These are phyloP conservation scores for Anagrus nilaparvatae DNA, from an alignment of 1,140 invertebrate genomes.

Conservation along the genomic window DNA sequence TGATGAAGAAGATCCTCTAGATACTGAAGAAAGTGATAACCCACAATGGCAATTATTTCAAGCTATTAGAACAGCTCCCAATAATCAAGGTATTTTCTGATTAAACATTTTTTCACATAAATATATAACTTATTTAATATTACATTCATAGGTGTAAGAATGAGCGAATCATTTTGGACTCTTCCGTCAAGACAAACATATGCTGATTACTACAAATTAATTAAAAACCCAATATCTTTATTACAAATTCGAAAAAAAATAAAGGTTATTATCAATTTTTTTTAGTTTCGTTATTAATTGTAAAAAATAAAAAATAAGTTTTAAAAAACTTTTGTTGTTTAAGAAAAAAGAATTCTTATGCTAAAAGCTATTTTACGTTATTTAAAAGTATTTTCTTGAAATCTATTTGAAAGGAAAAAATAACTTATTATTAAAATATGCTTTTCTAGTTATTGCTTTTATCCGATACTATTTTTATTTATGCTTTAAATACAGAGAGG, in stretches of 20 bases:
- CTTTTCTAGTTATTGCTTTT: too few species aligned
- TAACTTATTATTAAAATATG: constrained; percentile 1
- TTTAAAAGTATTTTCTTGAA: constrained; percentile 6
- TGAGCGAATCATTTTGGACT: constrained; percentile 87
- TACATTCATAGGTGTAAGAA: constrained; percentile 44
- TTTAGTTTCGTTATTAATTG: constrained; percentile 3
- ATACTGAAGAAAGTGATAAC: constrained; percentile 55
- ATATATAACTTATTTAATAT: neutral
- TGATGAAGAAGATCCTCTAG: constrained; percentile 52
- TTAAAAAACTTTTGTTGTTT: constrained; percentile 8
- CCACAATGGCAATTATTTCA: constrained; percentile 74
- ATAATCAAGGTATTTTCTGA: constrained; percentile 48
- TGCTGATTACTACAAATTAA: constrained; percentile 97
- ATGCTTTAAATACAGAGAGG: constrained; percentile 48
- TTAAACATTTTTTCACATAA: too few species aligned
- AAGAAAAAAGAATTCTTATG: too few species aligned
- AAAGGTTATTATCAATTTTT: constrained; percentile 44
- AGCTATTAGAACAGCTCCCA: constrained; percentile 60
- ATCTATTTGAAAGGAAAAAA: neutral
- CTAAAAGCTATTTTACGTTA: neutral
- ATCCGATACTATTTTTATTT: constrained; percentile 4
- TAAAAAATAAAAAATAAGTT: constrained; percentile 4
- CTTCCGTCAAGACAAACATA: constrained; percentile 83
- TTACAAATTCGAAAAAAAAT: constrained; percentile 88
- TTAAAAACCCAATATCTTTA: constrained; percentile 90